phyloP scores from a whole-genome alignment of 1,140 invertebrate species.

The Drosophila pruinosa region DNA sequence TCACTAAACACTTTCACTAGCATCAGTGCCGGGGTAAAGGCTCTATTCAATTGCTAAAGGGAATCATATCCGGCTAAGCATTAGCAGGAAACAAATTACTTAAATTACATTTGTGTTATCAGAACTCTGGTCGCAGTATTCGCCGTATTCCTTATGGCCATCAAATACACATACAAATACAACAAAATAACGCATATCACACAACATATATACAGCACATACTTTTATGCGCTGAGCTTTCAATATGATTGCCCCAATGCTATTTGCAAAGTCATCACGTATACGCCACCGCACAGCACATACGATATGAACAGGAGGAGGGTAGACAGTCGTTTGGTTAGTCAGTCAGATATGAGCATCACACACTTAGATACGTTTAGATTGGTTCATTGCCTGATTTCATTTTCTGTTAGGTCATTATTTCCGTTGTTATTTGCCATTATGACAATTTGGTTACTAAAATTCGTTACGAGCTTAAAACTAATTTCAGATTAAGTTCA shows the following conservation, averaged over 20 bases:
- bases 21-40: neutral
- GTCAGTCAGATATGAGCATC: slow-evolving; percentile 11
- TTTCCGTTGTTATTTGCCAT: slow-evolving; percentile 80
- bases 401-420: slow-evolving; percentile 65
- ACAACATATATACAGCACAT: slow-evolving; percentile 24
- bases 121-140: slow-evolving; percentile 10
- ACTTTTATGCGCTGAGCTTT: slow-evolving; percentile 68
- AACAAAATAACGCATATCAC: slow-evolving; percentile 54
- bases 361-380: slow-evolving; percentile 44
- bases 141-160: slow-evolving; percentile 37
- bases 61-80: slow-evolving; percentile 34
- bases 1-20: neutral
- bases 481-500: slow-evolving; percentile 80
- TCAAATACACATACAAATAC: neutral
- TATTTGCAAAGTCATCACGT: slow-evolving; percentile 81
- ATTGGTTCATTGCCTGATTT: slow-evolving; percentile 56
- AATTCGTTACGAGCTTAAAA: slow-evolving; percentile 78
- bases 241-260: slow-evolving; percentile 64
- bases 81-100: slow-evolving; percentile 72
- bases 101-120: slow-evolving; percentile 60
- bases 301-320: neutral
- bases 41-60: slow-evolving; percentile 31
- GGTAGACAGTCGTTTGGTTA: slow-evolving; percentile 5
- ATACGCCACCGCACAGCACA: slow-evolving; percentile 55
- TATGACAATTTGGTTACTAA: slow-evolving; percentile 80